A percentile compares a stretch with the other conserved stretches of the same genome.
phyloP scores from a whole-genome alignment of 2,113 vertebrate genomes.

The Chaenogobius annularis region DNA sequence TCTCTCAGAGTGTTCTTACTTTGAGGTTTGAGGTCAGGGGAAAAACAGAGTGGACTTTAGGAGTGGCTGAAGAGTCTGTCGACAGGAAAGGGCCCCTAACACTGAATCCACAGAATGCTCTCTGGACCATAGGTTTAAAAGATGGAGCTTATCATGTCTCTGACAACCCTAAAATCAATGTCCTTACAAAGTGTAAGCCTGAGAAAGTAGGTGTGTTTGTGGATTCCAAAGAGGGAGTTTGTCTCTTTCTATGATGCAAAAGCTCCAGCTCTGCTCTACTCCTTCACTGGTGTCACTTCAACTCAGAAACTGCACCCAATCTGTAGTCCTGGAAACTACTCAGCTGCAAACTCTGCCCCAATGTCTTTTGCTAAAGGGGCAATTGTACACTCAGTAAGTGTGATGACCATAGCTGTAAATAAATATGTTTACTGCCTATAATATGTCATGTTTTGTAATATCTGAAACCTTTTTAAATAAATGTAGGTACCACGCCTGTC shows the following conservation, averaged over 20 bases:
- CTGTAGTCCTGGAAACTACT: not conserved
- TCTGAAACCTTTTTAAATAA: too few relatives aligned
- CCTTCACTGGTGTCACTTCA: not conserved
- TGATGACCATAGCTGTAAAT: too few relatives aligned
- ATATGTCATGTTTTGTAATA: too few relatives aligned
- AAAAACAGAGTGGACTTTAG: conserved; percentile 5
- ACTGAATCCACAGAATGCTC: not conserved
- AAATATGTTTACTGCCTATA: too few relatives aligned
- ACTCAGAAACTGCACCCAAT: not conserved
- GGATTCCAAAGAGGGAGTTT: conserved; percentile 1
- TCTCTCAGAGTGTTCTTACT: conserved; percentile 2
- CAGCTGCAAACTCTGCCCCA: too few relatives aligned
- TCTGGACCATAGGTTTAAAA: not conserved
- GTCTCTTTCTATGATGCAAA: conserved; percentile 5
- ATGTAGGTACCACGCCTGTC: too few relatives aligned
- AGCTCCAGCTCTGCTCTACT: not conserved
- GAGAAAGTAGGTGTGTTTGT: conserved; percentile 9
- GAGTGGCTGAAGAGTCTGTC: not conserved
- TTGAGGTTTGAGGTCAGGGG: not conserved
- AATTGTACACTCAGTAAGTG: too few relatives aligned
- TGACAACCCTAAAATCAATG: not conserved
- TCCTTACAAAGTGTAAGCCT: not conserved
- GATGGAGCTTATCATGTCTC: not conserved
- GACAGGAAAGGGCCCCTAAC: not conserved
- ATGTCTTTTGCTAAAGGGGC: too few relatives aligned